Evolutionary conservation across 2,113 vertebrate species (phyloP).

Genomic region (Salvelinus sp.): DNA sequence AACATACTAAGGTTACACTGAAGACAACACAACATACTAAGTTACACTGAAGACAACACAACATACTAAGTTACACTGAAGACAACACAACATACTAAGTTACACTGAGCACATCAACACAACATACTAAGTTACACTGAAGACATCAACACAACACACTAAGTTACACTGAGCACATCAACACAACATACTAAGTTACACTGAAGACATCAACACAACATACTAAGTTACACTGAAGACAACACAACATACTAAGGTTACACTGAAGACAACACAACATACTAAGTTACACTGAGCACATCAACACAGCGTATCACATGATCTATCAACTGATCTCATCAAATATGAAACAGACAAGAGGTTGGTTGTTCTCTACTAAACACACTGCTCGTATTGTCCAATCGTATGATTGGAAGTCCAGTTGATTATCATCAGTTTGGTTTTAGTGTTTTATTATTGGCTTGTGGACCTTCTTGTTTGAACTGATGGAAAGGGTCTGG

Average conservation of each 20-base stretch:
- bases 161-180: too few species aligned
- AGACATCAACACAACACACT: too few species aligned
- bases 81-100: too few species aligned
- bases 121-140: too few species aligned
- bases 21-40: too few species aligned
- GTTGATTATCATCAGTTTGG: slow-evolving; percentile 34
- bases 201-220: too few species aligned
- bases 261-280: background rate
- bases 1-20: too few species aligned
- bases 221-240: too few species aligned
- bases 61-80: too few species aligned
- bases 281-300: background rate
- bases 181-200: too few species aligned
- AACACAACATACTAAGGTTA: background rate
- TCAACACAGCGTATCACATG: background rate
- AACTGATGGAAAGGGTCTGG: background rate
- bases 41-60: too few species aligned
- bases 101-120: too few species aligned
- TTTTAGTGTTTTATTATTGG: background rate
- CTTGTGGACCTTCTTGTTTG: background rate
- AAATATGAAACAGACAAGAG: slow-evolving; percentile 32
- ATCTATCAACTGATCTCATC: slow-evolving; percentile 44
- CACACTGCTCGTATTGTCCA: slow-evolving; percentile 52
- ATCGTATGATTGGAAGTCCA: slow-evolving; percentile 33
- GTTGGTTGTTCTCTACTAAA: slow-evolving; percentile 21